phyloP scores from a whole-genome alignment of 2,797 vertebrate genomes.

The Chrysocyon brachyurus region DNA sequence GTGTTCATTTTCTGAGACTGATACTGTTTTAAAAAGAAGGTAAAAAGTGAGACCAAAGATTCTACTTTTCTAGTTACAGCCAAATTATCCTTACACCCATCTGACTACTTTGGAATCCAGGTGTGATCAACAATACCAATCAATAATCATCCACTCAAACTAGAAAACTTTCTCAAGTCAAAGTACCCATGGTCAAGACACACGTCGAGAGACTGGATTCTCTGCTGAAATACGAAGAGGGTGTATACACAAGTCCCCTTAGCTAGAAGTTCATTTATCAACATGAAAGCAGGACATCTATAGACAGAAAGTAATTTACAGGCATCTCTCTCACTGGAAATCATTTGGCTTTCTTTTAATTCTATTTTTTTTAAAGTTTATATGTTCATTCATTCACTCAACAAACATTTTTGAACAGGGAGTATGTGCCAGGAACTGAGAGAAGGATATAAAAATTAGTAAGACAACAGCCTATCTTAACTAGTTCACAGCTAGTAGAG shows the following conservation, averaged over 20 bases:
- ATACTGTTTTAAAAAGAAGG: neutral
- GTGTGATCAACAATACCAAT: neutral
- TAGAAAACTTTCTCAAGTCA: conserved; percentile 39
- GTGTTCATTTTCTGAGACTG: conserved; percentile 45
- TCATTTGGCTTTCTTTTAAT: conserved; percentile 15
- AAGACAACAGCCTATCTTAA: neutral
- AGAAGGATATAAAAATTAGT: conserved; percentile 32
- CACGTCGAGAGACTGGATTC: conserved; percentile 1
- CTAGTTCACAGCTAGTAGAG: neutral
- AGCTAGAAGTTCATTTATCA: neutral
- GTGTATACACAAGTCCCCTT: neutral
- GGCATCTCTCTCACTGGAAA: conserved; percentile 4
- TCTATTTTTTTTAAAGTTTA: neutral
- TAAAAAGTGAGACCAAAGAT: neutral
- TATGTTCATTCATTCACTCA: conserved; percentile 45
- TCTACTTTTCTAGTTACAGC: neutral
- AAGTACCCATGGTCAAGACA: neutral
- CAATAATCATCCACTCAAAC: neutral
- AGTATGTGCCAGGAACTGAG: neutral
- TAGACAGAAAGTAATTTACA: conserved; percentile 1
- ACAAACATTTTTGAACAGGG: conserved; percentile 39
- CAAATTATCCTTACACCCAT: neutral
- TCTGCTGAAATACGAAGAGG: neutral
- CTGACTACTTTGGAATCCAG: conserved; percentile 1
- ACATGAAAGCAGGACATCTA: neutral